phyloP scores from a whole-genome alignment of 2,888 invertebrate genomes.

The Cryptops parisi region DNA sequence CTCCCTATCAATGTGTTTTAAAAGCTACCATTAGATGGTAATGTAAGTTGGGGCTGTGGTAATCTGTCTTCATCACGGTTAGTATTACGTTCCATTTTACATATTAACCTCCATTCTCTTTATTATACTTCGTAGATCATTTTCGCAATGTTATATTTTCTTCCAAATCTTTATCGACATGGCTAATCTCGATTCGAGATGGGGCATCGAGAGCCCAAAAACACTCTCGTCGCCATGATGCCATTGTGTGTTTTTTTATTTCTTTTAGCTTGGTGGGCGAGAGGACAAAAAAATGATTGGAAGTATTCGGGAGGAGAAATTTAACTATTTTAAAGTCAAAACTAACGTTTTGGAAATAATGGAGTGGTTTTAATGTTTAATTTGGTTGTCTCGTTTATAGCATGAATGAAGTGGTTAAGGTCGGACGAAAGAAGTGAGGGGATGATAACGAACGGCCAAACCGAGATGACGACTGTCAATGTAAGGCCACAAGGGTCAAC shows the following conservation, averaged over 20 bases:
- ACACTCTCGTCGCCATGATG: constrained; percentile 15
- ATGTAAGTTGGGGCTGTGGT: not conserved
- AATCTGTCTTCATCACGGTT: constrained; percentile 8
- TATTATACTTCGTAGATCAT: not conserved
- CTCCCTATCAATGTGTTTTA: not conserved
- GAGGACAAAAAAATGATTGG: too few relatives aligned
- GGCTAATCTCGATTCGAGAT: too few relatives aligned
- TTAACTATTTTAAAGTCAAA: not conserved
- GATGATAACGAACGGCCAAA: constrained; percentile 17
- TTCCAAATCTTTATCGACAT: too few relatives aligned
- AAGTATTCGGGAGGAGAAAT: not conserved
- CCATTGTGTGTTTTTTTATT: too few relatives aligned
- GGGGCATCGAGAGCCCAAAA: not conserved
- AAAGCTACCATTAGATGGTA: constrained; percentile 6
- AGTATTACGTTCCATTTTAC: not conserved
- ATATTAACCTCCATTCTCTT: not conserved
- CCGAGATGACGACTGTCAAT: constrained; percentile 16
- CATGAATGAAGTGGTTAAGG: constrained; percentile 19
- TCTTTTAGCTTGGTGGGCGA: too few relatives aligned
- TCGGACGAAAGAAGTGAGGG: constrained; percentile 14
- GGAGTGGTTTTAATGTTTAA: too few relatives aligned
- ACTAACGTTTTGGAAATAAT: not conserved
- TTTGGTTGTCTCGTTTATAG: too few relatives aligned
- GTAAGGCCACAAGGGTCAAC: constrained; percentile 19
- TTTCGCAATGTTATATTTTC: too few relatives aligned